Conservation (phyloP, 2,797 vertebrate species). For the Dicrostonyx torquatus region DNA sequence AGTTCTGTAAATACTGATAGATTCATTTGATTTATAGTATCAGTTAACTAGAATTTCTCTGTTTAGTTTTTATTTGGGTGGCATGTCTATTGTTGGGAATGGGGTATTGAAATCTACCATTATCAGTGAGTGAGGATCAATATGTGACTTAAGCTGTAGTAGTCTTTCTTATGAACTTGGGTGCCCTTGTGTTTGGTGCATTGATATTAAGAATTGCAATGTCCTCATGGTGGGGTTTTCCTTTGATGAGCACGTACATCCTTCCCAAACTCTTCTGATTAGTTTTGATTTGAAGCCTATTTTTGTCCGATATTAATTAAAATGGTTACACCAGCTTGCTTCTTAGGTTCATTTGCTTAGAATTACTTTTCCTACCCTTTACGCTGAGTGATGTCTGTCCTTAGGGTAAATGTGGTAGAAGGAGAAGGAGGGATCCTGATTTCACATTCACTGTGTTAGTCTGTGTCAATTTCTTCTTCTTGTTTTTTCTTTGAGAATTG, state of each 20-base stretch:
- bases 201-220: not conserved
- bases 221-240: not conserved
- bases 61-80: no score
- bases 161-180: not conserved
- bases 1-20: no score
- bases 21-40: no score
- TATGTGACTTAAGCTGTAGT: not conserved
- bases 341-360: no score
- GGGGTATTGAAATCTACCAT: no score
- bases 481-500: not conserved
- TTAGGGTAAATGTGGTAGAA: not conserved
- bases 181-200: not conserved
- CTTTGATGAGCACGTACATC: no score
- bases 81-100: no score
- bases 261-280: not conserved
- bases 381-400: not conserved
- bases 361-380: not conserved
- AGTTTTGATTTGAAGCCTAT: not conserved
- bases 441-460: not conserved
- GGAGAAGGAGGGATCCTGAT: not conserved
- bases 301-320: not conserved
- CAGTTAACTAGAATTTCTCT: no score
- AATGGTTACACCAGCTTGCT: not conserved
- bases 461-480: not conserved
- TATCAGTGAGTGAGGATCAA: no score